Base-by-base conservation (phyloP, 37 sponge, comb jelly and placozoan genomes). In the Mnemiopsis leidyi region DNA sequence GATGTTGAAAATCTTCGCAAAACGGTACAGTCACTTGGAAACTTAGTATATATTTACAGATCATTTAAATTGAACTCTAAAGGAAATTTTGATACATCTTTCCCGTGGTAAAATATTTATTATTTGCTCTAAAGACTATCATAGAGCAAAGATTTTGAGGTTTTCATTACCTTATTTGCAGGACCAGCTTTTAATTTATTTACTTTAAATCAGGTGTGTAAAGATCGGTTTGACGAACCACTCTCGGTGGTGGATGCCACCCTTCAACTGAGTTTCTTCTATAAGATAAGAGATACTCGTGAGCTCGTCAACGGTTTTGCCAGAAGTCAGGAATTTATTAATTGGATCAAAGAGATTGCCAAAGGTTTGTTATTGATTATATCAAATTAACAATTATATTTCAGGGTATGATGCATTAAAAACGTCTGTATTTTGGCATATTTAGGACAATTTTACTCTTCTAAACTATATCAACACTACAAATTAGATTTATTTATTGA, bases 341-440 rank as follows among this genome's bases (percentile, higher is more conserved):
- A 0, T 25, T 85, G 90, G 90, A 85, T 85, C 40, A 85, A 39
- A 61, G 90, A 85, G 23, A 38, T 85, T 38, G 90, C 61, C 0
- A 32, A 28, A 85, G 90, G 90, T 85, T 40, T 38, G 25, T 21
- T 79, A 16, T 33, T 16, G 73, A 69, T 20, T 28, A 61, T 61
- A 61, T 18, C 18, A 61, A 21, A 61, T 61, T 61, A 61, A n/a
- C n/a, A n/a, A n/a, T n/a, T n/a, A n/a, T n/a, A n/a, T n/a, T n/a
- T n/a, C n/a, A n/a, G n/a, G n/a, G n/a, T 71, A 71, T 71, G 30
- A 23, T 71, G 20, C 73, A 7, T 5, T 71, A n/a, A 71, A 23
- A 3, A 71, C 73, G 9, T 29, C 73, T 71, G 3, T 23, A 71
- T 21, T 67, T 13, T 20, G 20, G 20, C 68, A 67, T 21, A 67